Conservation (phyloP, 2,113 vertebrate genomes). For the Melanotaenia duboulayi region DNA sequence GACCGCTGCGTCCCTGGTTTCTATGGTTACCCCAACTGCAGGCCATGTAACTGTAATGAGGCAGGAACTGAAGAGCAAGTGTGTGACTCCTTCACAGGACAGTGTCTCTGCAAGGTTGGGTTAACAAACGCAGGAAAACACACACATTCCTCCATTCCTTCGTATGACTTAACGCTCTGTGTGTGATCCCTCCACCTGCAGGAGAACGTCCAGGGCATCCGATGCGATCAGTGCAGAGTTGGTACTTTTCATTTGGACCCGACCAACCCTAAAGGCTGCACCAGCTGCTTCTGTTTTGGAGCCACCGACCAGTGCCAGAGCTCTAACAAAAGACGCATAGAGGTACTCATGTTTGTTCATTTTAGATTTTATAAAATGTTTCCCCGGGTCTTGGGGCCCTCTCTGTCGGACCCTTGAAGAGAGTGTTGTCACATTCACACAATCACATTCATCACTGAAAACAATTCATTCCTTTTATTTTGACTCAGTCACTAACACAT, state of each 20-base stretch:
- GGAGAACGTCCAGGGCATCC: conserved; percentile 92
- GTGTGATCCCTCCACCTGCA: conserved; percentile 50
- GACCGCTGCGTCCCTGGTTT: conserved; percentile 90
- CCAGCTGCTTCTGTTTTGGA: conserved; percentile 97
- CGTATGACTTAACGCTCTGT: neutral
- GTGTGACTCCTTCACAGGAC: conserved; percentile 88
- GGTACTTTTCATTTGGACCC: conserved; percentile 94
- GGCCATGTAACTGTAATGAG: conserved; percentile 88
- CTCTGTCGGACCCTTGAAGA: too few relatives aligned
- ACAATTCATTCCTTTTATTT: too few relatives aligned
- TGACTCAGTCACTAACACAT: too few relatives aligned
- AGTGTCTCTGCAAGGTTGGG: conserved; percentile 94
- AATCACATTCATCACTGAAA: too few relatives aligned
- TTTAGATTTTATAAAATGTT: neutral
- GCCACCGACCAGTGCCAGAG: conserved; percentile 93
- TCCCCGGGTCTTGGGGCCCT: too few relatives aligned
- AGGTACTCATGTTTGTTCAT: conserved; percentile 77
- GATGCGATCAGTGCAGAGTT: conserved; percentile 91
- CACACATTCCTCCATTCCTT: neutral
- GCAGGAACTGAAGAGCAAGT: conserved; percentile 85
- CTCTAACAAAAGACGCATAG: conserved; percentile 81
- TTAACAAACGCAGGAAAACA: neutral
- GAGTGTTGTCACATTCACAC: too few relatives aligned
- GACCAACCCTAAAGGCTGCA: conserved; percentile 95
- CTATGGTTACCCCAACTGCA: conserved; percentile 90